Conservation (phyloP, 2,888 invertebrate genomes). For the Eremobia ochroleuca region DNA sequence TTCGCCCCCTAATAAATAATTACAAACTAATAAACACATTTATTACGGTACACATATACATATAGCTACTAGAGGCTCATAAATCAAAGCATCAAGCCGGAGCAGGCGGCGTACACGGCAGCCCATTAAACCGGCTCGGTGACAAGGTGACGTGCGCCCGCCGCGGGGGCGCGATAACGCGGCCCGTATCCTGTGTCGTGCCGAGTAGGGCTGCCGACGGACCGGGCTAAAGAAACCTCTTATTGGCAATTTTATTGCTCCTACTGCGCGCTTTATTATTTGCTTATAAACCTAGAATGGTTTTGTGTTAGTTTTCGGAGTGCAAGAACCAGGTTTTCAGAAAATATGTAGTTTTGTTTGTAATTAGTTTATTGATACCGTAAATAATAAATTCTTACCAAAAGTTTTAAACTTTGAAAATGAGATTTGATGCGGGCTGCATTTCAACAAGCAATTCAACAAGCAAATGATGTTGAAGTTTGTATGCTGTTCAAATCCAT, state of each 20-base stretch:
- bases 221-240: conserved; percentile 41
- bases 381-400: not conserved
- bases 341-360: not conserved
- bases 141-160: conserved; percentile 88
- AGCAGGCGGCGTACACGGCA: conserved; percentile 80
- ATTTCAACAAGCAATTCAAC: too few species aligned
- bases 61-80: conserved; percentile 66
- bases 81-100: conserved; percentile 83
- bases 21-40: conserved; percentile 68
- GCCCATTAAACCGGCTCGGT: conserved; percentile 89
- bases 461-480: conserved; percentile 20
- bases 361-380: conserved; percentile 1
- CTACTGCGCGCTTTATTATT: conserved; percentile 38
- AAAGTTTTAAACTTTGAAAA: not conserved
- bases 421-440: not conserved
- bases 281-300: conserved; percentile 15
- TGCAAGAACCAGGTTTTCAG: not conserved
- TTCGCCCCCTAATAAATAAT: conserved; percentile 52
- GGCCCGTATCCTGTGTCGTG: conserved; percentile 85
- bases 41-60: conserved; percentile 65
- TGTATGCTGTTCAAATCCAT: conserved; percentile 25
- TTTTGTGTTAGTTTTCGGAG: conserved; percentile 12
- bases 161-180: conserved; percentile 86
- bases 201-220: conserved; percentile 62
- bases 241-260: conserved; percentile 48